Evolutionary conservation across 2,888 invertebrate species (phyloP), one percentile per base, ranked within the genome.

Genomic region (Cremastobaeus sp.): DNA sequence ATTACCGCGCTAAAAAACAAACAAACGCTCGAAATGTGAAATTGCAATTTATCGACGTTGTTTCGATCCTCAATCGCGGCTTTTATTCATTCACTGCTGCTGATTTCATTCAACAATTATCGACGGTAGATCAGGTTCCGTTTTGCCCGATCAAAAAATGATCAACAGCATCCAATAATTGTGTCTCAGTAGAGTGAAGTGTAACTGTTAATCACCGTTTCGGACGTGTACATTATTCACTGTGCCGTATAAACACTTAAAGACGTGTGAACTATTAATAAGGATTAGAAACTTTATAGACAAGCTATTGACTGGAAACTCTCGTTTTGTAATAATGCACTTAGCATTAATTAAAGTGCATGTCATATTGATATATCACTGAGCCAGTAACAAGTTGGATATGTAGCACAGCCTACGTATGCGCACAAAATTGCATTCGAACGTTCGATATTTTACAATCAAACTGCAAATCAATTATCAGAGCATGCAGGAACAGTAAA

Each of bases 251-350:
- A 30, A 28, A 18, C 14, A 6, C 32, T 25, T 34, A 57, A 65
- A 59, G 41, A 65, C 60, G 47, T 25, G 54, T 43, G 21, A 66
- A 60, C 54, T 73, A 57, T 71, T 71, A 64, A 71, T 65, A 72
- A 71, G 62, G 60, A 76, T 69, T 68, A 68, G 57, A 60, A 72
- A 69, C 55, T 64, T 47, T 39, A 48, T 64, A 45, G 64, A 43
- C 59, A 41, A 72, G 64, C 72, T 71, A 71, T 64, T 47, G 64
- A 68, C 59, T 65, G 12, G 64, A 45, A 52, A 52, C 64, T 64
- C 68, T 71, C 69, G 72, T 72, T 72, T 72, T 68, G 75, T 57
- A 76, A 75, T 60, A 52, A 68, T 28, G 54, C 64, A 57, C 45
- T 71, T 65, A 68, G 57, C 41, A 76, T 76, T 71, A 76, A 76